Evolutionary conservation across 2,888 invertebrate species (phyloP), one percentile per base, ranked within the genome.

Genomic region (Andrena flavipes): DNA sequence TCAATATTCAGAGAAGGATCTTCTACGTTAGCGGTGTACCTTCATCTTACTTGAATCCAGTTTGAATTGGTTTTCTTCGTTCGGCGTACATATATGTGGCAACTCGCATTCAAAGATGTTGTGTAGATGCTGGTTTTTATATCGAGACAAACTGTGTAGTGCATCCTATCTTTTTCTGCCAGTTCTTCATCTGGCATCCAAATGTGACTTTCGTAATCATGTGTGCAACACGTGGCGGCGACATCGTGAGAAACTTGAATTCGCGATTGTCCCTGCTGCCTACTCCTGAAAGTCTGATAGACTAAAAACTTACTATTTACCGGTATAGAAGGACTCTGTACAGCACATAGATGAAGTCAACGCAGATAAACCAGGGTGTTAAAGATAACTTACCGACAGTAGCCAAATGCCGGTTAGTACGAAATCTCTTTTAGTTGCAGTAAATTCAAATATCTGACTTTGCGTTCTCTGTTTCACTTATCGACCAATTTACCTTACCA

Each of bases 201-300:
- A 84, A 71, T 82, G 82, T 42, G 48, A 60, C 13, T 54, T 26
- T 8, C 26, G 26, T 71, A 42, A 29, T 74, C 82, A 72, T 63
- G 16, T 84, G 83, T 48, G 10, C 7, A 59, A 67, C 83, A 84
- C 71, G 68, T 84, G 67, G 33, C 20, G 29, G 16, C 16, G 48
- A 48, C 16, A n/a, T 8, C 82, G 78, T 78, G 84, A 79, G 84
- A 84, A 83, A 70, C 48, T 76, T n/a, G 33, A 0, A 81, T 73
- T 76, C 33, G 23, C 35, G 7, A 20, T 8, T 5, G 10, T 26
- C 13, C n/a, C 0, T 16, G 23, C 2, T 26, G 20, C 10, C 4
- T 48, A 5, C 0, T 16, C 10, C 1, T 16, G 26, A 23, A n/a
- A 49, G 35, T 68, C 49, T 23, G 62, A 62, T 67, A 20, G 10